phyloP scores from a whole-genome alignment of 2,113 vertebrate species.

The Naja naja region DNA sequence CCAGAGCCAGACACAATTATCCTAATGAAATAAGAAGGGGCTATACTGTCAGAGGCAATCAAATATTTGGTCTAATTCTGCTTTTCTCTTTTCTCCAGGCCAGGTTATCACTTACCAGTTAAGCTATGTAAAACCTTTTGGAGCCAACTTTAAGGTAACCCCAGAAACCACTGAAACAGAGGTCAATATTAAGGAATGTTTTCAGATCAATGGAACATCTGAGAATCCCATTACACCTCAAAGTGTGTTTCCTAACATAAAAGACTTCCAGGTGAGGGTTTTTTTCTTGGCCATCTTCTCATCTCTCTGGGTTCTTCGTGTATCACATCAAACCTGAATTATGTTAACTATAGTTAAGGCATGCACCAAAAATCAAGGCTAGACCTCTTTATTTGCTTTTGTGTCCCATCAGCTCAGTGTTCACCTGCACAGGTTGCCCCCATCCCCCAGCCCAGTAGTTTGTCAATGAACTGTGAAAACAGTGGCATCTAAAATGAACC shows the following conservation, averaged over 20 bases:
- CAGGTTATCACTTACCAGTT: conserved; percentile 76
- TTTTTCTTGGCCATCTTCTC: accelerated
- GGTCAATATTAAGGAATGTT: conserved; percentile 74
- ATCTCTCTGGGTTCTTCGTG: neutral
- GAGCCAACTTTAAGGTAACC: conserved; percentile 71
- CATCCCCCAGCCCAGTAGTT: neutral
- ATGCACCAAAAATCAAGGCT: neutral
- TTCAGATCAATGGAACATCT: conserved; percentile 74
- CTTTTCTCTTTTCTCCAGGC: conserved; percentile 49
- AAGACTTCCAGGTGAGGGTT: conserved; percentile 71
- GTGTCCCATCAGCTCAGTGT: neutral
- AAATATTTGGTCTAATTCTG: neutral
- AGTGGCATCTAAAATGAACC: neutral
- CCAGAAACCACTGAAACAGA: conserved; percentile 73
- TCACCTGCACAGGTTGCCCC: too few relatives aligned
- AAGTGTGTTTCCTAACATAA: conserved; percentile 63
- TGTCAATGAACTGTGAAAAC: neutral
- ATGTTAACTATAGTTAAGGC: neutral
- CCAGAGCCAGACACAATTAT: neutral
- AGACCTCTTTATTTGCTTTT: neutral
- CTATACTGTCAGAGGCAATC: neutral
- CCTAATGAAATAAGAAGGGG: neutral
- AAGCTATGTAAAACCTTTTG: conserved; percentile 60
- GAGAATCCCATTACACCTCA: conserved; percentile 58
- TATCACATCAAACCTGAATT: neutral